Base-by-base conservation (phyloP, 2,888 invertebrate genomes). In the Hoplodrina blanda region DNA sequence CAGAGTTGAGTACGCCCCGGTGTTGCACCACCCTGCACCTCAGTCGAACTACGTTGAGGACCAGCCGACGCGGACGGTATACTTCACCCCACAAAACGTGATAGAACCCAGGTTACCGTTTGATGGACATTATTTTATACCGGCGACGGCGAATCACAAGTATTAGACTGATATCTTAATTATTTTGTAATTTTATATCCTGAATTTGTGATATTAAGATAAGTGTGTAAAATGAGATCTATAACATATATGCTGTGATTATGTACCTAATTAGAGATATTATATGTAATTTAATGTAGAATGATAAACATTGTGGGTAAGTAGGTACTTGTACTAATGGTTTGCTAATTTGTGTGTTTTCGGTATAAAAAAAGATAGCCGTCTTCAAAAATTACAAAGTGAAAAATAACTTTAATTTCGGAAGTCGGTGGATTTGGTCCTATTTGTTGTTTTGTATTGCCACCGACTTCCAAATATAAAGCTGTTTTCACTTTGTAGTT, bases 121-220 rank as follows among this genome's bases (percentile, higher is more conserved):
- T 64, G 77, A 78, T n/a, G 92, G 92, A 44, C 89, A 91, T 67
- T 93, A 91, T 84, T 95, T 95, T 76, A 79, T 88, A 76, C 93
- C 94, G 2, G 88, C 88, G 52, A 53, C 62, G 25, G 50, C n/a
- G 44, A 85, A 71, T 60, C 56, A 59, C 55, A 66, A 85, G 55
- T 76, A 80, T 62, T 82, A 68, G 56, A 69, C 25, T 66, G 19
- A 46, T 69, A 60, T 8, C 3, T 20, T 30, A 55, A 59, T 54
- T 57, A 63, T 54, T 17, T 5, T 46, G 25, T 64, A 37, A 53
- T 70, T 61, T 20, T 53, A n/a, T 72, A 56, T 63, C 54, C 33
- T 71, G 54, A 72, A 71, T 62, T 76, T 84, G 84, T 84, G 84
- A 84, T 84, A 84, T 79, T 77, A 75, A 73, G 63, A 72, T 84